These are phyloP conservation scores for Coecobrya sp. DNA, from an alignment of 2,888 invertebrate species.

Conservation along the genomic window DNA sequence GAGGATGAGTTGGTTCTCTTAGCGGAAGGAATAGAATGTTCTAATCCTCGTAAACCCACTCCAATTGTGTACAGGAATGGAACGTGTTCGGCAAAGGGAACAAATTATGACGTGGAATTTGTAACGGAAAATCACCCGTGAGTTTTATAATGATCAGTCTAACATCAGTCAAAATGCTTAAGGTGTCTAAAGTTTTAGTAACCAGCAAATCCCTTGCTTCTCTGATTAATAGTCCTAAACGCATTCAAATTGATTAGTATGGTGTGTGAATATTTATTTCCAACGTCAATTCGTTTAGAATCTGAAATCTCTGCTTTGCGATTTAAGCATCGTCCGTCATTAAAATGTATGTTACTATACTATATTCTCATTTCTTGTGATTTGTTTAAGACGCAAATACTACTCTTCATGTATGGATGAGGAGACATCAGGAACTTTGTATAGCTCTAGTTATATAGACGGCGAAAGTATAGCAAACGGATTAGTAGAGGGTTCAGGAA, in stretches of 20 bases:
- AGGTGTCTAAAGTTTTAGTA: background rate
- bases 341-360: background rate
- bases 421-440: constrained; percentile 78
- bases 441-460: constrained; percentile 76
- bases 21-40: constrained; percentile 59
- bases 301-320: too few relatives aligned
- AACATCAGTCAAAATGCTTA: background rate
- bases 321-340: too few relatives aligned
- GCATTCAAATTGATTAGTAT: background rate
- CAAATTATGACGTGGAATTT: constrained; percentile 81
- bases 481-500: constrained; percentile 44
- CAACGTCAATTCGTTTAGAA: too few relatives aligned
- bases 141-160: background rate
- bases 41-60: constrained; percentile 33
- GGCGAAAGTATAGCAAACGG: constrained; percentile 80
- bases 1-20: constrained; percentile 29
- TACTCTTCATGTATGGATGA: constrained; percentile 84
- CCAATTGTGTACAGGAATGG: constrained; percentile 75
- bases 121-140: constrained; percentile 58
- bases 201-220: background rate
- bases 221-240: background rate
- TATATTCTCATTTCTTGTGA: background rate
- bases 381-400: constrained; percentile 61
- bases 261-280: too few relatives aligned
- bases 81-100: constrained; percentile 78